Conservation (phyloP, 2,888 invertebrate species). For the Melieria picta region DNA sequence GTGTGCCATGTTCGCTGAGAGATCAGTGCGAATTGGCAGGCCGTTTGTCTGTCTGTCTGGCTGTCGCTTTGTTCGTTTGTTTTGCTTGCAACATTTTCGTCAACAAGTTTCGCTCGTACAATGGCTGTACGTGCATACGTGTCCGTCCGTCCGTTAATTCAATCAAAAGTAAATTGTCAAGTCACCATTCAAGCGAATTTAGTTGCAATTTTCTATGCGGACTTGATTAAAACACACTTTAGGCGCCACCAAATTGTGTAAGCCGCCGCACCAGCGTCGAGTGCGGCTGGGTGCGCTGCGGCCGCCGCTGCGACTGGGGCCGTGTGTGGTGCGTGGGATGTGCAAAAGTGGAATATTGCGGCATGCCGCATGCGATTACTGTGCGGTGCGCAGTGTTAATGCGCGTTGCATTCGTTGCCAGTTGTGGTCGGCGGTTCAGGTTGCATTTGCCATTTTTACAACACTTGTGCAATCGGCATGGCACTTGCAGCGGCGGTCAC, state of each 20-base stretch:
- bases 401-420: neutral
- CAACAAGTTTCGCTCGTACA: slow-evolving; percentile 17
- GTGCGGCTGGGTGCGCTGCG: slow-evolving; percentile 17
- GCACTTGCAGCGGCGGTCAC: neutral
- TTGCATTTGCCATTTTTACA: neutral
- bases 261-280: slow-evolving; percentile 11
- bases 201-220: slow-evolving; percentile 27
- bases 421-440: neutral
- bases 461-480: neutral
- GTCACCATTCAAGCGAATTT: slow-evolving; percentile 19
- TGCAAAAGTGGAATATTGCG: slow-evolving; percentile 38
- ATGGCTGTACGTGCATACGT: slow-evolving; percentile 15
- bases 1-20: neutral
- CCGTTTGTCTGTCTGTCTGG: slow-evolving; percentile 6
- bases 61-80: neutral
- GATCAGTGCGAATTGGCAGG: neutral
- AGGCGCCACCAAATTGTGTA: slow-evolving; percentile 42
- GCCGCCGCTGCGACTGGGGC: slow-evolving; percentile 21
- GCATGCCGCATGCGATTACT: slow-evolving; percentile 7
- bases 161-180: slow-evolving; percentile 38
- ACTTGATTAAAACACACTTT: slow-evolving; percentile 41
- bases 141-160: slow-evolving; percentile 26
- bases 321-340: slow-evolving; percentile 36
- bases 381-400: too few relatives aligned
- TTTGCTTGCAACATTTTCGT: slow-evolving; percentile 18